Base-by-base conservation (phyloP, 2,113 vertebrate genomes). In the Corydoras sp. region DNA sequence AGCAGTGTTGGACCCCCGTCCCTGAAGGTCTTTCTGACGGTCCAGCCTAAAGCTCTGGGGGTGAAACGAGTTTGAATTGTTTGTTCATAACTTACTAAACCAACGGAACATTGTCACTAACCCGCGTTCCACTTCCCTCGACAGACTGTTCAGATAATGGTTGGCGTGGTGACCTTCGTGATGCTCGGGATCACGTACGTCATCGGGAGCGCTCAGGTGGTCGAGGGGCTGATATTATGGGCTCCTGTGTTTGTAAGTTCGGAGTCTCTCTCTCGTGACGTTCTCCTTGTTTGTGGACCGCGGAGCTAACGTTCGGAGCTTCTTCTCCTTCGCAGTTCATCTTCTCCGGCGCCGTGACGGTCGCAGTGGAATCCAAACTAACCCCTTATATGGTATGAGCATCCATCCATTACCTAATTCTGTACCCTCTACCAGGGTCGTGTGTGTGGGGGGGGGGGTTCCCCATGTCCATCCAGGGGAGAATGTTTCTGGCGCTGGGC, bases 81-180 rank as follows among this genome's bases (percentile, higher is more conserved):
- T 35, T 62, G 31, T 32, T 35, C 35, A 31, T 3, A n/a, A 14
- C 65, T 5, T 6, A 14, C 1, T 55, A 14, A 43, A 43, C 35
- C 35, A 43, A 43, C 35, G 4, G 4, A 43, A 43, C 35, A 43
- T 43, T 53, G 9, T 53, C 11, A 8, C 9, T 53, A 53, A 53
- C 13, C 43, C 10, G 30, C 7, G 1, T 9, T 7, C 35, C 50
- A 14, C 51, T 30, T 12, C 7, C 43, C 24, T 15, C 13, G 2
- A 61, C 66, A 80, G 79, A 64, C n/a, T 0, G 62, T 73, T 2
- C 61, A 80, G 31, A 78, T 80, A 64, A 64, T 76, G 63, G 71
- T 65, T 32, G 73, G 76, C 5, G 1, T 54, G 53, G 6, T 76
- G 5, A 15, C 54, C 0, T 13, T 78, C 4, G 12, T 78, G n/a